A percentile compares a stretch with the other conserved stretches of the same genome.
These are phyloP conservation scores for Puffinus mauretanicus DNA, from an alignment of 2,113 vertebrate species.

Conservation along the genomic window DNA sequence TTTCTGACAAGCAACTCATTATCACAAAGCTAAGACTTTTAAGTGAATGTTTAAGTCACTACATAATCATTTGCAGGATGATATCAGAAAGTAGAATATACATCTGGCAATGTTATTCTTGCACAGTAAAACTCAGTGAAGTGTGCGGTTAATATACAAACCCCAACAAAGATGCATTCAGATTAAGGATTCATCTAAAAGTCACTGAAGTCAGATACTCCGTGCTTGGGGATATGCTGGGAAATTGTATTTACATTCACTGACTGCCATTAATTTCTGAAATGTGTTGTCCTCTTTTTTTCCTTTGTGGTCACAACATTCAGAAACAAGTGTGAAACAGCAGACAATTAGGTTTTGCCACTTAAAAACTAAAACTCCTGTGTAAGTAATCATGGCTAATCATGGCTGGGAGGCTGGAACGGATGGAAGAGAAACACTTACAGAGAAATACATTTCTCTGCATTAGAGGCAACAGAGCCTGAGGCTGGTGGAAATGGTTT, in stretches of 20 bases:
- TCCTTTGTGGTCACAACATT: background rate
- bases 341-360: background rate
- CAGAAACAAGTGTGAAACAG: constrained; percentile 11
- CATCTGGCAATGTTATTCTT: background rate
- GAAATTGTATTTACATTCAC: background rate
- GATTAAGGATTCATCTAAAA: background rate
- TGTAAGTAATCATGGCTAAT: background rate
- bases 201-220: background rate
- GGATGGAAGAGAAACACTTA: background rate
- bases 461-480: background rate
- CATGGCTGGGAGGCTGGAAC: background rate
- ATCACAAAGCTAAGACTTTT: background rate
- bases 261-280: background rate
- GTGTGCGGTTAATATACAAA: background rate
- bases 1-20: background rate
- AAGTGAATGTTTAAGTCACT: background rate
- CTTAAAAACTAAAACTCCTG: background rate
- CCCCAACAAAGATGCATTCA: background rate
- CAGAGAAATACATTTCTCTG: background rate
- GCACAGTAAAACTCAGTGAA: background rate
- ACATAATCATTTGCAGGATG: background rate
- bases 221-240: background rate
- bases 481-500: background rate
- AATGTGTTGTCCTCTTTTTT: background rate
- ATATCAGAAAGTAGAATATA: background rate